Conservation (phyloP, 2,888 invertebrate species). For the Scaptomyza flava region DNA sequence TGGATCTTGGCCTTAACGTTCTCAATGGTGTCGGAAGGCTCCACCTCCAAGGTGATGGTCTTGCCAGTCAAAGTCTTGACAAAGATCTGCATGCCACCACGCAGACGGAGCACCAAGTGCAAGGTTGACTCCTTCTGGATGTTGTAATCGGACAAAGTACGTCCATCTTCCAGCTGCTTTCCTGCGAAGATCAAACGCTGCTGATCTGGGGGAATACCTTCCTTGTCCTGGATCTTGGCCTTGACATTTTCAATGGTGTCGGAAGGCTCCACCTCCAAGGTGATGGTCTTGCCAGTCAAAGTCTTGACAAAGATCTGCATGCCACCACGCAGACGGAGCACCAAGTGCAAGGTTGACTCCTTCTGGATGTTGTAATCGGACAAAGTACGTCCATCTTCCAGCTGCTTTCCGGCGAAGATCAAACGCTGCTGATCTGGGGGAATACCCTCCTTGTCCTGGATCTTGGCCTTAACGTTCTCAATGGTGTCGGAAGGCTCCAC, state of each 20-base stretch:
- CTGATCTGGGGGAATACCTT: conserved; percentile 70
- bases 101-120: conserved; percentile 47
- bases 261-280: conserved; percentile 46
- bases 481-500: conserved; percentile 44
- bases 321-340: conserved; percentile 46
- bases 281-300: conserved; percentile 51
- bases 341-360: conserved; percentile 66
- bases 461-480: conserved; percentile 38
- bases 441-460: conserved; percentile 47
- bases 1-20: conserved; percentile 52
- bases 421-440: conserved; percentile 48
- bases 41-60: conserved; percentile 51
- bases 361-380: conserved; percentile 48
- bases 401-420: conserved; percentile 38
- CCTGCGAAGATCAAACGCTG: conserved; percentile 76
- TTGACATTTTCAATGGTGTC: conserved; percentile 52
- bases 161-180: conserved; percentile 72
- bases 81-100: conserved; percentile 49
- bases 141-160: conserved; percentile 61
- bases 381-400: conserved; percentile 22
- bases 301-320: conserved; percentile 52
- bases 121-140: conserved; percentile 62
- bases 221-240: conserved; percentile 54
- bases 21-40: conserved; percentile 48
- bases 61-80: conserved; percentile 52